Evolutionary conservation across 2,113 vertebrate species (phyloP).

Genomic region (Tragelaphus imberbis): DNA sequence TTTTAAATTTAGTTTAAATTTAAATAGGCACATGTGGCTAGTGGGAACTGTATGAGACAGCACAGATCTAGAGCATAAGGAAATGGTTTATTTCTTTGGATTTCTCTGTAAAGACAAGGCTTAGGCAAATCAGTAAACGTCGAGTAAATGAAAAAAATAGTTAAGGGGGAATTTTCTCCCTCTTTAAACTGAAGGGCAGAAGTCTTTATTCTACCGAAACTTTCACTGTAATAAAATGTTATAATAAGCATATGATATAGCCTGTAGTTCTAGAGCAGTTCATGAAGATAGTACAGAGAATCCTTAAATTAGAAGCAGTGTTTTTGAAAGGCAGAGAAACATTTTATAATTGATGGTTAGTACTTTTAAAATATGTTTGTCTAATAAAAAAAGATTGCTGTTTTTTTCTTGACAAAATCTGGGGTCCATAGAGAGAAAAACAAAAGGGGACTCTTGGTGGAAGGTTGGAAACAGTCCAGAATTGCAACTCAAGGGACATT

Average conservation of each 20-base stretch:
- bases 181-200: background rate
- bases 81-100: background rate
- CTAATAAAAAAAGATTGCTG: background rate
- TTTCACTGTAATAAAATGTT: background rate
- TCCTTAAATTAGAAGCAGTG: background rate
- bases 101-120: background rate
- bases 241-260: background rate
- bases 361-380: background rate
- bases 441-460: background rate
- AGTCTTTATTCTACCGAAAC: background rate
- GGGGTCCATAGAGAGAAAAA: background rate
- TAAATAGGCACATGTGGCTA: background rate
- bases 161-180: background rate
- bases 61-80: background rate
- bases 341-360: background rate
- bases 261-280: background rate
- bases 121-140: background rate
- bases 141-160: conserved; percentile 13
- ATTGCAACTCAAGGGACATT: background rate
- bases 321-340: background rate
- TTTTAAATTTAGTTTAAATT: conserved; percentile 12
- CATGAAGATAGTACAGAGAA: background rate
- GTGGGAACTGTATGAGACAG: background rate
- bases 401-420: background rate
- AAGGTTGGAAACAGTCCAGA: background rate